Base-by-base conservation (phyloP, 2,113 vertebrate species). In the Peromyscus leucopus region DNA sequence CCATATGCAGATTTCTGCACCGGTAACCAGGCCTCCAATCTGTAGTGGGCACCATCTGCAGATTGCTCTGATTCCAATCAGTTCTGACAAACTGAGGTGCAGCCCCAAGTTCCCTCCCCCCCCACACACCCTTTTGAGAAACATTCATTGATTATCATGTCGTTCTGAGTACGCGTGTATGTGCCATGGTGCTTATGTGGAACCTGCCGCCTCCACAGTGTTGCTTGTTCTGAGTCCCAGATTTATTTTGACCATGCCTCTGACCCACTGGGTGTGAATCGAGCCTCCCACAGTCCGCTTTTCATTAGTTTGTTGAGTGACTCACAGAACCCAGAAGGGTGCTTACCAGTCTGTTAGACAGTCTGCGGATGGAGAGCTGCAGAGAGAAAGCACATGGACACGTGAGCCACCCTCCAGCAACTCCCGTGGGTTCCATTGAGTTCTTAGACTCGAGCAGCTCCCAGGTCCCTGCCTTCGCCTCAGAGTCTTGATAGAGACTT, bases 361-460 rank as follows among this genome's bases (percentile, higher is more conserved):
- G 46, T n/a, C n/a, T 69, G 2, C 3, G 31, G 10, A 36, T 36
- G 31, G 48, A 76, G 59, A 71, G 5, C 19, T 80, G 33, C 33
- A 26, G 28, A 78, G 46, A 46, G 75, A 36, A 39, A 24, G 31
- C 1, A 0, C 39, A 4, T 5, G 33, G 69, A 13, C 71, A 26
- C 28, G 21, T 9, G 48, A 33, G n/a, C 39, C 12, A 22, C 48
- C 16, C 6, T 71, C 63, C 11, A 59, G 51, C 65, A 59, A 13
- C 48, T 2, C 46, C 51, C 6, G 0, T n/a, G 17, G 13, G n/a
- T 3, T 7, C 83, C 7, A 2, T 24, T 28, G n/a, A 7, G 5
- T 5, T 8, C 55, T 24, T 28, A 63, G 82, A 84, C 51, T 57
- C 80, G 16, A 46, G 83, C 59, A 63, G 39, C 57, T 26, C 39